Base-by-base conservation (phyloP, 2,113 vertebrate species). In the Cisticola juncidis region DNA sequence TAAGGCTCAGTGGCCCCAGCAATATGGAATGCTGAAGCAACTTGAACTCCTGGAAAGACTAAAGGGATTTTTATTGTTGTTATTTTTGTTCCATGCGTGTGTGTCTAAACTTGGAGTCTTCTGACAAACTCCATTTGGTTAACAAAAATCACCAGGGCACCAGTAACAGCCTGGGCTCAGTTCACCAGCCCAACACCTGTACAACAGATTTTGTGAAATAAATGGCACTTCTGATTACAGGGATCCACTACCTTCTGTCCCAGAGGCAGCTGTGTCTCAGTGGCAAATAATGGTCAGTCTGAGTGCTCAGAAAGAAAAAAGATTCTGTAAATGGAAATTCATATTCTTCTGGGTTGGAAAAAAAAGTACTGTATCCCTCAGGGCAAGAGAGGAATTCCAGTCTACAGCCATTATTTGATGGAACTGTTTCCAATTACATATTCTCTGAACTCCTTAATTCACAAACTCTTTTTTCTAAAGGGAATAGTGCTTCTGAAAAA, bases 391-490 rank as follows among this genome's bases (percentile, higher is more conserved):
- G 78, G 68, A 91, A 83, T 77, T 90, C 58, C 81, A 83, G 60
- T 72, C 68, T 74, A 73, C 53, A 61, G 40, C 33, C 44, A 76
- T 85, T 83, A 94, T 93, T 84, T 83, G 50, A 89, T 83, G 42
- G 56, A 92, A 92, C 28, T 80, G 50, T 62, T 91, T 94, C 70
- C 70, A 91, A 77, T 85, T 94, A 65, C 56, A 66, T 35, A 73
- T 66, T 38, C 50, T 95, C 77, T 91, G 64, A 94, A 83, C 28
- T 71, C 53, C 44, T 92, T 89, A 93, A 92, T 69, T 90, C 90
- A 69, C 50, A 73, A 60, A 81, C 31, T 72, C 28, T 51, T 82
- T 64, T 83, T 86, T 72, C 60, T 54, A 48, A 57, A 44, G 23
- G 45, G 56, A 85, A 69, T 72, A 79, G 66, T 36, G 40, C n/a